Evolutionary conservation across 2,113 vertebrate genomes (phyloP), one percentile per base, ranked within the genome.

Genomic region (Erythrocercus mccallii): DNA sequence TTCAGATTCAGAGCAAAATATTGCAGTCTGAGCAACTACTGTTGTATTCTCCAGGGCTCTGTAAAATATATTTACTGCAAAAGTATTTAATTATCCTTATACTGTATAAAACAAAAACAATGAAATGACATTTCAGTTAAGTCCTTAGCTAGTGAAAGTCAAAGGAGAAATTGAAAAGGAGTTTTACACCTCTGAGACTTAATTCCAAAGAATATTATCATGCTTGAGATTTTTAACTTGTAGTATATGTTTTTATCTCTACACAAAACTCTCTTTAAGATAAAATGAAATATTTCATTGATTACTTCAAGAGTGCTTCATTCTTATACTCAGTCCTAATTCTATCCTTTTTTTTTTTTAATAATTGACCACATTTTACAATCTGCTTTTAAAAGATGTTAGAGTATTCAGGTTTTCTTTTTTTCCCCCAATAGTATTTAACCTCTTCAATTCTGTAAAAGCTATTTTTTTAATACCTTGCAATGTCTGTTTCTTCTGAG

Each of bases 401-500:
- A 23, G 5, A 25, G 24, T 68, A 30, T 64, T 40, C 37, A 48
- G 18, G 11, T 35, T 87, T 61, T 72, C 13, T 40, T 35, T 53
- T 53, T 21, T 0, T 1, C 6, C 9, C 2, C 17, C 9, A 6
- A 3, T 6, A 58, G 12, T 51, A 44, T 31, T 57, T 58, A 61
- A 65, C 33, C 3, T 47, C 40, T 77, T 40, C 37, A n/a, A 33
- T 65, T 69, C 6, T 78, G 65, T 45, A 48, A 18, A 86, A 57
- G 9, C 12, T 60, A 25, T 25, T 73, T 81, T 81, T 71, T 53
- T 1, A 35, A 69, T 45, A 31, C 9, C 61, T 78, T 57, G 4
- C 19, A 66, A 12, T 48, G 25, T 38, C 54, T 72, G 15, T 48
- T 84, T 91, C 86, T 72, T 48, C 60, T 66, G 57, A 53, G 18